Evolutionary conservation across 92 coral and sea anemone genomes (phyloP), one percentile per base, ranked within the genome.

Genomic region (Hydrozoanthus gracilis): DNA sequence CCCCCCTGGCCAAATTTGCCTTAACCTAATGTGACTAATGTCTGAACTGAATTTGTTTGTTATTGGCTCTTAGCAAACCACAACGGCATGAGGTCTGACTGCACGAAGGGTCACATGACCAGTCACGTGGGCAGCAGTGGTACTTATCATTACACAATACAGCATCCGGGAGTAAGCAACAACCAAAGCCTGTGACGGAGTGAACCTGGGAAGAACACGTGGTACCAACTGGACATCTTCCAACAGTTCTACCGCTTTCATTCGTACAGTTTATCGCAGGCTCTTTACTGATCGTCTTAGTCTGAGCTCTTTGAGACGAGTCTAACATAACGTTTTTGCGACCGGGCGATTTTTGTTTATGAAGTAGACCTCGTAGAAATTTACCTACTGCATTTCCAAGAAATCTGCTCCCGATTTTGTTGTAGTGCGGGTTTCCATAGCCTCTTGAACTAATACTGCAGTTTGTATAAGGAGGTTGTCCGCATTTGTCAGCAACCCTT

Each of bases 71-170:
- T 27, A 27, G 39, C 39, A 27, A 27, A 27, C 39, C 39, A 76
- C 82, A 76, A 5, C 9, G 82, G 45, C 82, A 76, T 0, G 3
- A 48, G 3, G 27, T 76, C 10, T 18, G 82, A 13, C 46, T 54
- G 14, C 85, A 80, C 85, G 49, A 51, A 8, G 73, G 61, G 20
- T 91, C 71, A 61, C 96, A 95, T 27, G 27, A 16, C 84, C 90
- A 88, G 51, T 90, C 96, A 77, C 83, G 85, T 44, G 96, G 96
- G 64, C 98, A 95, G 64, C 96, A 95, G 89, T 95, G 96, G 7
- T 70, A 77, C 48, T 91, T 94, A 77, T 92, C 94, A 54, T 68
- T 62, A 60, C 96, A 93, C 20, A 91, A 62, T 6, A 89, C 83
- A 27, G 98, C 96, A 8, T 87, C 62, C 8, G 93, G 89, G 13